Conservation (phyloP, 2,113 vertebrate genomes). For the Cichladusa arquata region DNA sequence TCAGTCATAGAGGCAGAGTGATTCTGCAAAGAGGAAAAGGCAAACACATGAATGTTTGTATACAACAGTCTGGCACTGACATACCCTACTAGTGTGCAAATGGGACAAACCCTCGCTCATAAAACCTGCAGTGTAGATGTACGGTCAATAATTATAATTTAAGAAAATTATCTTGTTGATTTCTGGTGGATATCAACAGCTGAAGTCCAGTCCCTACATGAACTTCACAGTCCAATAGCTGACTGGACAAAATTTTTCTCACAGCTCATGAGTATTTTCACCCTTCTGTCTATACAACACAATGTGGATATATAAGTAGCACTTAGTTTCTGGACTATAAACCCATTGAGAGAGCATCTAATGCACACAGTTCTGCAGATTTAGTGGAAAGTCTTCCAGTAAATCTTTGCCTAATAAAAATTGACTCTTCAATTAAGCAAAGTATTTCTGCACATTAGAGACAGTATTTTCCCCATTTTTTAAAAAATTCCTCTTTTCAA, state of each 20-base stretch:
- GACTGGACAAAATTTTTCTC: neutral
- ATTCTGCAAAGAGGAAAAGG: constrained; percentile 80
- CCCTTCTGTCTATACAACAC: neutral
- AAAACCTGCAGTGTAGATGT: neutral
- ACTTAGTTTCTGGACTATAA: neutral
- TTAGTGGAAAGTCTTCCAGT: neutral
- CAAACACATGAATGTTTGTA: neutral
- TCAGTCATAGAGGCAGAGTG: constrained; percentile 98
- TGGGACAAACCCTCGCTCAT: neutral
- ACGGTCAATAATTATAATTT: neutral
- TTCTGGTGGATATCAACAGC: neutral
- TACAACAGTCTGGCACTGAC: neutral
- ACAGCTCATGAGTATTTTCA: neutral
- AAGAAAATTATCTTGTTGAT: neutral
- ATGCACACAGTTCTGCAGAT: neutral
- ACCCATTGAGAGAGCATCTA: neutral
- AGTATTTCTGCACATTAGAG: neutral
- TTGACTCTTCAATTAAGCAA: neutral
- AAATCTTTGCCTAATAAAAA: neutral
- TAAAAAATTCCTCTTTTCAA: neutral
- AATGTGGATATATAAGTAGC: neutral
- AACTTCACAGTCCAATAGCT: neutral
- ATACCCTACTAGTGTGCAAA: neutral
- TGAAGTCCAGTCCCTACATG: neutral
- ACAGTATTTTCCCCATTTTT: neutral